These are phyloP conservation scores for Xiphydria camelus DNA, from an alignment of 2,888 invertebrate genomes.

Conservation along the genomic window DNA sequence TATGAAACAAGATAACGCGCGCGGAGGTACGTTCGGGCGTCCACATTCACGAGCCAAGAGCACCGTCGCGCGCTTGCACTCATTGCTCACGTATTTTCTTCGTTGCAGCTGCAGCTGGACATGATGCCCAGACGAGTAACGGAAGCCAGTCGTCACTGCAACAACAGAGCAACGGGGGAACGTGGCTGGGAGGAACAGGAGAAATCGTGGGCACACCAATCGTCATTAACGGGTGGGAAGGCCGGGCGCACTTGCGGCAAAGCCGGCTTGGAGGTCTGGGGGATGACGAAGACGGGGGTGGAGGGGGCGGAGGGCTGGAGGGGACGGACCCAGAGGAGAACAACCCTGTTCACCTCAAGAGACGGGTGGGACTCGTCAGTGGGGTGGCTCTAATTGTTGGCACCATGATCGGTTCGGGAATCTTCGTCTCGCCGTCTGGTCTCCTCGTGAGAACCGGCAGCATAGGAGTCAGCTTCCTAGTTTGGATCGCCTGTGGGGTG, in stretches of 20 bases:
- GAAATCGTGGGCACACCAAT: conserved; percentile 22
- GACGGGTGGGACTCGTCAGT: conserved; percentile 98
- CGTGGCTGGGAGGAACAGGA: conserved; percentile 25
- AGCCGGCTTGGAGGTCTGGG: conserved; percentile 45
- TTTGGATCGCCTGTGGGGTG: conserved; percentile 93
- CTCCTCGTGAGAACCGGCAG: conserved; percentile 90
- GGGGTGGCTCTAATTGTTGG: conserved; percentile 99
- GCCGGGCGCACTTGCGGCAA: conserved; percentile 18
- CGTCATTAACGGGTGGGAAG: conserved; percentile 20
- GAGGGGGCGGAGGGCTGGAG: conserved; percentile 72
- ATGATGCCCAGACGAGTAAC: conserved; percentile 47
- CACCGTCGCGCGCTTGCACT: background rate
- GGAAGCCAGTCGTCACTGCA: conserved; percentile 37
- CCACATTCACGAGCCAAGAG: background rate
- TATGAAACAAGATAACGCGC: background rate
- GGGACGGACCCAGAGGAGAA: conserved; percentile 91
- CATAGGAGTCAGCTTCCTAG: conserved; percentile 91
- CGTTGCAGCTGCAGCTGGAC: conserved; percentile 47
- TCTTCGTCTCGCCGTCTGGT: conserved; percentile 97
- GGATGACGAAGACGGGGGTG: conserved; percentile 54
- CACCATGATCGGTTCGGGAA: conserved; percentile 98
- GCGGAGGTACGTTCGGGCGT: background rate
- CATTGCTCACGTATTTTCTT: background rate
- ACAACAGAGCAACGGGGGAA: conserved; percentile 19
- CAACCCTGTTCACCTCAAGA: conserved; percentile 98